Evolutionary conservation across 2,113 vertebrate species (phyloP).

Genomic region (Caloenas nicobarica): DNA sequence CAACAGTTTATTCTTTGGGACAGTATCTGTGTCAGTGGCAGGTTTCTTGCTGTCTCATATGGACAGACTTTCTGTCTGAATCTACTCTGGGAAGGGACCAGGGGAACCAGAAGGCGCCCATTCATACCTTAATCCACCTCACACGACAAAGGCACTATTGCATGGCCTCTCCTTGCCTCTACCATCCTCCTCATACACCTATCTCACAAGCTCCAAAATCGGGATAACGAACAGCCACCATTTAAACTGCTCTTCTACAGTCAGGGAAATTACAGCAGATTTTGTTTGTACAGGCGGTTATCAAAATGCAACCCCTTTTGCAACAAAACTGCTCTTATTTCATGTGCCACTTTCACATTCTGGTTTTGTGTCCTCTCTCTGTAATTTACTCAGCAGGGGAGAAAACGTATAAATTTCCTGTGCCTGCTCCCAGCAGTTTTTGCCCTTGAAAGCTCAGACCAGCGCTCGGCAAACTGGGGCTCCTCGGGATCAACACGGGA

Average conservation of each 20-base stretch:
- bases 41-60: background rate
- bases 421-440: background rate
- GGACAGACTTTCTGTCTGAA: background rate
- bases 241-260: background rate
- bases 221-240: background rate
- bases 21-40: background rate
- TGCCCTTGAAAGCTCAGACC: background rate
- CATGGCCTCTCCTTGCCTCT: background rate
- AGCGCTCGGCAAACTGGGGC: background rate
- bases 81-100: background rate
- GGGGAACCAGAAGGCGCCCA: background rate
- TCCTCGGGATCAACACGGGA: background rate
- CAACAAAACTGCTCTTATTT: background rate
- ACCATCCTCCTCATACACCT: background rate
- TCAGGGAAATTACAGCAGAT: background rate
- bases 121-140: background rate
- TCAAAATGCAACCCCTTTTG: background rate
- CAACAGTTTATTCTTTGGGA: background rate
- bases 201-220: background rate
- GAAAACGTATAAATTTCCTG: slow-evolving; percentile 13
- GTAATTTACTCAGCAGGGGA: slow-evolving; percentile 22
- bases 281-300: background rate
- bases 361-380: slow-evolving; percentile 23
- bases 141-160: background rate
- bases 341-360: background rate